Evolutionary conservation across 2,888 invertebrate species (phyloP).

Genomic region (Drosophila algonquin): DNA sequence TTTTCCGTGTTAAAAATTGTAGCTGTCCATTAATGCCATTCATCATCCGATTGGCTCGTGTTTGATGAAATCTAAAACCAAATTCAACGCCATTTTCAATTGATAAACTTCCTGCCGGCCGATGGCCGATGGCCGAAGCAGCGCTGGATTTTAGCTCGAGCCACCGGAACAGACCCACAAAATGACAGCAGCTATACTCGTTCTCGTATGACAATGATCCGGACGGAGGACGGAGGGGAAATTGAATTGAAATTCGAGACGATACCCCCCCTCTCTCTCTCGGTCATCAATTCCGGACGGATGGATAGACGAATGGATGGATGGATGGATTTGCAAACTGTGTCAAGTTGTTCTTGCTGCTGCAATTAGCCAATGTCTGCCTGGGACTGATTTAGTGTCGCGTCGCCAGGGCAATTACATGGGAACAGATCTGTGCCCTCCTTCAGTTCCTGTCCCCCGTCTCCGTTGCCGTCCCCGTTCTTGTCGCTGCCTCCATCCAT

Average conservation of each 20-base stretch:
- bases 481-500: not conserved
- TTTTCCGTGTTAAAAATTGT: not conserved
- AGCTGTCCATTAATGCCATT: not conserved
- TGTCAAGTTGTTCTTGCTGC: slow-evolving; percentile 65
- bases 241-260: slow-evolving; percentile 67
- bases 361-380: slow-evolving; percentile 67
- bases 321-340: slow-evolving; percentile 63
- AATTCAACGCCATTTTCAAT: slow-evolving; percentile 74
- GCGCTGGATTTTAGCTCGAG: slow-evolving; percentile 64
- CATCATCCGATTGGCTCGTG: slow-evolving; percentile 56
- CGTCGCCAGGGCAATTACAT: slow-evolving; percentile 72
- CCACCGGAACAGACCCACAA: slow-evolving; percentile 41
- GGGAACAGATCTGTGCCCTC: slow-evolving; percentile 39
- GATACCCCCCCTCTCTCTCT: not conserved
- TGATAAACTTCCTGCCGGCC: slow-evolving; percentile 65
- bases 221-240: slow-evolving; percentile 41
- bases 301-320: slow-evolving; percentile 14
- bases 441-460: slow-evolving; percentile 6
- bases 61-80: slow-evolving; percentile 69
- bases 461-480: too few species aligned
- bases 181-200: slow-evolving; percentile 40
- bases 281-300: slow-evolving; percentile 1
- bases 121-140: slow-evolving; percentile 20
- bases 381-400: slow-evolving; percentile 78
- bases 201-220: slow-evolving; percentile 8